phyloP scores from a whole-genome alignment of 2,113 vertebrate genomes.

The Anguilla japonica region DNA sequence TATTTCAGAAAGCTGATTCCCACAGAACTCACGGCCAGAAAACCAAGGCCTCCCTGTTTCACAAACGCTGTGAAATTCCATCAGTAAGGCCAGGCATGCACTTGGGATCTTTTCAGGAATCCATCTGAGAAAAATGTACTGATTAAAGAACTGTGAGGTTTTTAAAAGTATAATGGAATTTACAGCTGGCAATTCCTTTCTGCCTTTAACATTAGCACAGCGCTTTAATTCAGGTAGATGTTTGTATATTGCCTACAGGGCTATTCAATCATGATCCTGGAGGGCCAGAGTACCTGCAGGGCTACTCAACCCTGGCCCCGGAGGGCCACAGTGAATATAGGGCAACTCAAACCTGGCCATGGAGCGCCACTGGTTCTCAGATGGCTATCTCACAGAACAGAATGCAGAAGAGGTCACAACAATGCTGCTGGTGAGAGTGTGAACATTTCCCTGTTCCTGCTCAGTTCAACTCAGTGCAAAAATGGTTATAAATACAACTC shows the following conservation, averaged over 20 bases:
- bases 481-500: neutral
- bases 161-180: no score
- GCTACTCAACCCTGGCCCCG: neutral
- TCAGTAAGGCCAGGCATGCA: no score
- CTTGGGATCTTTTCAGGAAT: no score
- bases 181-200: no score
- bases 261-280: neutral
- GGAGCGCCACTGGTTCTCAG: neutral
- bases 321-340: neutral
- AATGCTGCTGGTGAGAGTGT: neutral
- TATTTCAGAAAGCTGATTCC: constrained; percentile 4
- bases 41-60: no score
- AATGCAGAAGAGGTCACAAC: no score
- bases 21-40: neutral
- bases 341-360: neutral
- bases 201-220: no score
- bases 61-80: no score
- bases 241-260: neutral
- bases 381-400: neutral
- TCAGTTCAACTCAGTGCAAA: neutral
- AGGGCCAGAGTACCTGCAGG: neutral
- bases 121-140: no score
- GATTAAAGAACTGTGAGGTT: no score
- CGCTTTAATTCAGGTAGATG: no score
- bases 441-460: neutral